Percentiles rank a stretch among this genome's conserved stretches.
Conservation (phyloP, 2,888 invertebrate species). For the Drosophila helvetica region DNA sequence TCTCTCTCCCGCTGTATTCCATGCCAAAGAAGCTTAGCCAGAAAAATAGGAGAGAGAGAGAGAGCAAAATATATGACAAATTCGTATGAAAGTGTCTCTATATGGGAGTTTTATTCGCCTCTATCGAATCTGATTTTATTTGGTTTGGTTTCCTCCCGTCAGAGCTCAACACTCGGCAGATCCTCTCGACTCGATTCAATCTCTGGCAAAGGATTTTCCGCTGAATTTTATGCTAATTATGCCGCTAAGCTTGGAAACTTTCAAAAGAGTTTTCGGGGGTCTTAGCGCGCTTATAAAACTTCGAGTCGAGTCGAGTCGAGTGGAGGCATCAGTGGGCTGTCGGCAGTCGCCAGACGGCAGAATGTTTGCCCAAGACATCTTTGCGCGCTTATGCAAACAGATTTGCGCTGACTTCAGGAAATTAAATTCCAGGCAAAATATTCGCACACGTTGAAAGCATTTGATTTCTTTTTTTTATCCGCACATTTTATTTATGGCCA, state of each 20-base stretch:
- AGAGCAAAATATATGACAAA: conserved; percentile 9
- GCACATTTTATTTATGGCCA: conserved; percentile 48
- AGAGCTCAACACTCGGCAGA: neutral
- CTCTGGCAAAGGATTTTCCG: conserved; percentile 54
- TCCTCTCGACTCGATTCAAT: neutral
- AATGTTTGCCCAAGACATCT: conserved; percentile 48
- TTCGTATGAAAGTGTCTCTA: conserved; percentile 15
- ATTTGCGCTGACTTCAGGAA: conserved; percentile 54
- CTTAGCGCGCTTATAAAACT: conserved; percentile 39
- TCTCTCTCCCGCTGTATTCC: neutral
- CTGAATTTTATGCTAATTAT: conserved; percentile 74
- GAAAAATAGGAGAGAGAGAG: conserved; percentile 18
- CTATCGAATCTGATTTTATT: conserved; percentile 37
- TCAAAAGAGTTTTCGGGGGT: conserved; percentile 46
- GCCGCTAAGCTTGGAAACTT: conserved; percentile 69
- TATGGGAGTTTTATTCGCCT: conserved; percentile 19
- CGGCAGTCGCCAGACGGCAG: conserved; percentile 8
- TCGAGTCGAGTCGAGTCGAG: neutral
- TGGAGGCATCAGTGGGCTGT: conserved; percentile 16
- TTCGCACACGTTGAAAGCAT: conserved; percentile 36
- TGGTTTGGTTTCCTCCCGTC: conserved; percentile 14
- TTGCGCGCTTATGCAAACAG: conserved; percentile 49
- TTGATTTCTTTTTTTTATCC: conserved; percentile 16
- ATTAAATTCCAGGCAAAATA: conserved; percentile 39
- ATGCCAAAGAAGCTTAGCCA: conserved; percentile 36